These are phyloP conservation scores for Pantherophis guttatus DNA, from an alignment of 2,113 vertebrate species.

Conservation along the genomic window DNA sequence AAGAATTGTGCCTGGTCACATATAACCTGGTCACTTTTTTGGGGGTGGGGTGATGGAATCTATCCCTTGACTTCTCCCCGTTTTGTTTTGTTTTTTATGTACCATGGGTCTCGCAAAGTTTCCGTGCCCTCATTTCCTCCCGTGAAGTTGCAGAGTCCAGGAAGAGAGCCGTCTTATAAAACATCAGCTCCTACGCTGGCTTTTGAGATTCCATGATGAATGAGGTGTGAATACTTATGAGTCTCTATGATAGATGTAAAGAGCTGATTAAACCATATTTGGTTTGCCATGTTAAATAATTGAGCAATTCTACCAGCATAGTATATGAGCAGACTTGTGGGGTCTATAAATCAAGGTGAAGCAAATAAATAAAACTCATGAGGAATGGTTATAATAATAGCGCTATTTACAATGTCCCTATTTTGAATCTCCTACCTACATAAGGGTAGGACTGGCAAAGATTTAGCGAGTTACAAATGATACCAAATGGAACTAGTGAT, in stretches of 20 bases:
- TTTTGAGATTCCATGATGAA: conserved; percentile 6
- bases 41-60: not conserved
- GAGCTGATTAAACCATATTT: conserved; percentile 32
- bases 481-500: not conserved
- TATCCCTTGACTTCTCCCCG: not conserved
- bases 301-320: conserved; percentile 7
- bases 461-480: not conserved
- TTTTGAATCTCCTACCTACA: conserved; percentile 1
- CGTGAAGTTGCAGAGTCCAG: not conserved
- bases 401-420: not conserved
- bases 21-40: not conserved
- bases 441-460: not conserved
- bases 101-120: not conserved
- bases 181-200: not conserved
- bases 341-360: conserved; percentile 13
- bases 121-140: not conserved
- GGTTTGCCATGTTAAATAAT: conserved; percentile 32
- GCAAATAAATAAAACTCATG: conserved; percentile 25
- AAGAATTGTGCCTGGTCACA: not conserved
- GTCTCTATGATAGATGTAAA: conserved; percentile 4
- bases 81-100: not conserved
- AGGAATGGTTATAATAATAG: not conserved
- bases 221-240: not conserved
- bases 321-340: not conserved
- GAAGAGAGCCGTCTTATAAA: not conserved